Base-by-base conservation (phyloP, 1,140 invertebrate genomes). In the Pseudomyrmex gracilis region DNA sequence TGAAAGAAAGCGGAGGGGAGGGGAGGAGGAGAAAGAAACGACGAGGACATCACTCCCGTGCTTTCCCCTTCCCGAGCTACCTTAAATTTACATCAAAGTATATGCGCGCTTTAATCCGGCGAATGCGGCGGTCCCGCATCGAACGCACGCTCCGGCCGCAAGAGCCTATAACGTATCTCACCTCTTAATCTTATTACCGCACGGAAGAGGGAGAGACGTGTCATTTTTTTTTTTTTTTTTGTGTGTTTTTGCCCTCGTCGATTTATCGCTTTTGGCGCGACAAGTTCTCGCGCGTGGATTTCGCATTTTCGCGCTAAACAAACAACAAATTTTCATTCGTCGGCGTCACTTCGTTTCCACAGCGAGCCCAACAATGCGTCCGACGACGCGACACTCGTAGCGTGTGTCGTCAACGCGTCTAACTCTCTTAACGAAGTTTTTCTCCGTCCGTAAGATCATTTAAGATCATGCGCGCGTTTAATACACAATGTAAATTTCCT, bases 131-230 rank as follows among this genome's bases (percentile, higher is more conserved):
- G 68, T 47, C 83, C 55, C 53, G n/a, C 58, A 34, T 51, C 82
- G 68, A 60, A 85, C 64, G 68, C 66, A 61, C 82, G 63, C 87
- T 85, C 17, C 51, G 22, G 22, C 55, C 51, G 43, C 63, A 74
- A 67, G 70, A 58, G 70, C 86, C 83, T 90, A 87, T 83, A 78
- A 78, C 90, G 88, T 88, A 92, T 92, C 90, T 92, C 86, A 84
- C 70, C 83, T 90, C 90, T 91, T 92, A 92, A 92, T 92, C 92
- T 92, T 92, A 92, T 92, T 92, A 92, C 90, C 73, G 84, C 85
- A 86, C 87, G 64, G 80, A 84, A 89, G 90, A 91, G 90, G 60
- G 83, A 90, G 83, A 90, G 63, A 78, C 83, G 86, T 90, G 91
- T 91, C 91, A 92, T 92, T 92, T 34, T 7, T 7, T n/a, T n/a